phyloP scores from a whole-genome alignment of 1,140 invertebrate species.

The Leptopilina boulardi region DNA sequence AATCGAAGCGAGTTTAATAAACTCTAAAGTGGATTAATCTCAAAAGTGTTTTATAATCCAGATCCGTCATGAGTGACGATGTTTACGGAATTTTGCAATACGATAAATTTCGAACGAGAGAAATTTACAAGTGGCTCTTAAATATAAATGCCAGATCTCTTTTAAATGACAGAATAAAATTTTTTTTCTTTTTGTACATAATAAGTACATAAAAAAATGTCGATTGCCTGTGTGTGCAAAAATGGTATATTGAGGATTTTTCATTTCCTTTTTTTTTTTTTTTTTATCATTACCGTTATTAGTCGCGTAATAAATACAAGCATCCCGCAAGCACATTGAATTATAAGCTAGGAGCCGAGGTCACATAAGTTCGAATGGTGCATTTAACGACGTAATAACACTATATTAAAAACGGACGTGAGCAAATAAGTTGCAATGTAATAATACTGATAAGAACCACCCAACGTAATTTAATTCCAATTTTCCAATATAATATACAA shows the following conservation, averaged over 20 bases:
- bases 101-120: slow-evolving; percentile 34
- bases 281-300: slow-evolving; percentile 16
- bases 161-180: not conserved
- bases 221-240: not conserved
- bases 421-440: slow-evolving; percentile 30
- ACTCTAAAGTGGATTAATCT: slow-evolving; percentile 21
- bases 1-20: not conserved
- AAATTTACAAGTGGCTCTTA: slow-evolving; percentile 16
- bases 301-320: slow-evolving; percentile 5
- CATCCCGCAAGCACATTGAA: slow-evolving; percentile 17
- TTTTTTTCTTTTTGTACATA: not conserved
- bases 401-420: slow-evolving; percentile 27
- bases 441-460: slow-evolving; percentile 17
- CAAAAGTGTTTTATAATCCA: slow-evolving; percentile 25
- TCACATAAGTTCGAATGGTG: slow-evolving; percentile 25
- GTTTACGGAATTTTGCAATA: slow-evolving; percentile 31
- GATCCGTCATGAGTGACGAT: not conserved
- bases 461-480: slow-evolving; percentile 15
- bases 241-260: no score
- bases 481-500: slow-evolving; percentile 5
- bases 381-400: slow-evolving; percentile 30
- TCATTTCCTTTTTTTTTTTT: not conserved
- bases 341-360: slow-evolving; percentile 24
- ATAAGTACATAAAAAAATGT: not conserved
- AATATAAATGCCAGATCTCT: not conserved